Base-by-base conservation (phyloP, 2,888 invertebrate genomes). In the Autographa pulchrina region DNA sequence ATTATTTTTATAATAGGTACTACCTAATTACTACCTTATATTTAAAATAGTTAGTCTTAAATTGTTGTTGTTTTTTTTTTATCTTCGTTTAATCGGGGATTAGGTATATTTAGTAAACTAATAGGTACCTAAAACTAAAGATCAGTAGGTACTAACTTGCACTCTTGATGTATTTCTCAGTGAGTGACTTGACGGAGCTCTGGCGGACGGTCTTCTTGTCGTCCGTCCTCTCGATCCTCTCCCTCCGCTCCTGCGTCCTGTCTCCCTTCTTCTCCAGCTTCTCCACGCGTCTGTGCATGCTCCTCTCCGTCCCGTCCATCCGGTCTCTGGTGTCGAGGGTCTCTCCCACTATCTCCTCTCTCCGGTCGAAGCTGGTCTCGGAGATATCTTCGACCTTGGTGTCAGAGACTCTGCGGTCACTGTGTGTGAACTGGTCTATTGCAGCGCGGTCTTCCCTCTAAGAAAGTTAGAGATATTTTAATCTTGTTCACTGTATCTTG, bases 91-190 rank as follows among this genome's bases (percentile, higher is more conserved):
- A 25, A 25, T 25, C 2, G 25, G 25, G 25, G 25, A 25, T 25
- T 25, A 25, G 25, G 25, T n/a, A 25, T 25, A 25, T 25, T 25
- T 25, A 25, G 25, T 35, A 6, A 35, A 35, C 35, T 38, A 11
- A 38, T 1, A 8, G 8, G 35, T 35, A 32, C 20, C 25, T 14
- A 20, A 9, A 25, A 2, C 25, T 25, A 25, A 25, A 25, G 25
- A 25, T 25, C 25, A 25, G 25, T 25, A 25, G 25, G 25, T 72
- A 92, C 95, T 94, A 78, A 95, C 95, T 93, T 65, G 97, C 96
- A 89, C 97, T 97, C 87, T 97, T 97, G 85, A 97, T 97, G 88
- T 97, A 98, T 90, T 97, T 98, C 88, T 98, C 97, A n/a, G 97
- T 97, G 77, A 98, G 96, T 69, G 97, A 97, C 88, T 97, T 97